These are phyloP conservation scores for Odontocolon sp. DNA, from an alignment of 2,888 invertebrate genomes.

Conservation along the genomic window DNA sequence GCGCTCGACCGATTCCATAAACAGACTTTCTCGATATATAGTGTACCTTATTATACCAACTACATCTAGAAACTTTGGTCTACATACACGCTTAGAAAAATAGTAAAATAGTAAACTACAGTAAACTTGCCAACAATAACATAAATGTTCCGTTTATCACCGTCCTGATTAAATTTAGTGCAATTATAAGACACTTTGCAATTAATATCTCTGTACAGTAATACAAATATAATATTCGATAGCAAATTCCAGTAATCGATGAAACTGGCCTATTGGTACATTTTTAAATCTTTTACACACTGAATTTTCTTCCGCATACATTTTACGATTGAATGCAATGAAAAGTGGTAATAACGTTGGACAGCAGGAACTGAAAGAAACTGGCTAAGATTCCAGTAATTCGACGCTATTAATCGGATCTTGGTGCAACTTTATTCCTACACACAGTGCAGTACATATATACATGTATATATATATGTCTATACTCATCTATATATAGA, in stretches of 20 bases:
- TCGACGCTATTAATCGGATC: conserved; percentile 75
- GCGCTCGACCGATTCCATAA: conserved; percentile 15
- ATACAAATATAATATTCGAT: too few species aligned
- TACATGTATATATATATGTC: neutral
- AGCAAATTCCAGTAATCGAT: neutral
- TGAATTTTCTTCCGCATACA: neutral
- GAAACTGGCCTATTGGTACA: neutral
- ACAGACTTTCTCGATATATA: conserved; percentile 32
- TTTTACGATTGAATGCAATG: neutral
- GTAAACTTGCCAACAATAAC: too few species aligned
- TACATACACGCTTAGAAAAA: too few species aligned
- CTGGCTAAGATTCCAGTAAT: conserved; percentile 63
- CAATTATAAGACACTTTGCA: too few species aligned
- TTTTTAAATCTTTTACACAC: neutral
- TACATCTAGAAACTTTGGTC: too few species aligned
- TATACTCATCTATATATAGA: neutral
- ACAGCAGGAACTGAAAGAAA: neutral
- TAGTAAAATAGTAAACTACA: too few species aligned
- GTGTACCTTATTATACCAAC: too few species aligned
- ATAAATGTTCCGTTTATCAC: too few species aligned
- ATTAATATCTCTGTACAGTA: too few species aligned
- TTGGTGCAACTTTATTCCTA: conserved; percentile 59
- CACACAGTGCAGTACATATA: neutral
- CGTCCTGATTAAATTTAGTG: too few species aligned
- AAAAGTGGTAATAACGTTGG: neutral